phyloP scores from a whole-genome alignment of 2,797 vertebrate genomes.

The Acanthis flammea region DNA sequence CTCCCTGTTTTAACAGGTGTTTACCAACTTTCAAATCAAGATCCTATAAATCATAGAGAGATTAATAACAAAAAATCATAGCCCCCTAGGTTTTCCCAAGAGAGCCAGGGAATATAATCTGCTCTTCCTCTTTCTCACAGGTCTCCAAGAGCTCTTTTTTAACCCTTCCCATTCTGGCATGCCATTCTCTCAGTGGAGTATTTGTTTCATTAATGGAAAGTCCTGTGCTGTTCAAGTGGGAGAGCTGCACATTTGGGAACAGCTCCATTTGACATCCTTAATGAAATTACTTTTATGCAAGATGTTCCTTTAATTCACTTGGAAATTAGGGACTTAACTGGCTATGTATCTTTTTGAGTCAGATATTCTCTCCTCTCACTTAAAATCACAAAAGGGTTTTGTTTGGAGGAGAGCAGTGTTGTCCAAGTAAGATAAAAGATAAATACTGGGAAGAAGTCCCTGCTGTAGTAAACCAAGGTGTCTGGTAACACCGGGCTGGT shows the following conservation, averaged over 20 bases:
- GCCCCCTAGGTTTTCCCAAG: neutral
- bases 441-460: neutral
- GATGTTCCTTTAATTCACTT: neutral
- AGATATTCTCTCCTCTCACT: neutral
- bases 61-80: slow-evolving; percentile 20
- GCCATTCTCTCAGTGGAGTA: fast-evolving
- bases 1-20: neutral
- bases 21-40: neutral
- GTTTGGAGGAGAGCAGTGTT: neutral
- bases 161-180: slow-evolving; percentile 16
- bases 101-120: slow-evolving; percentile 32
- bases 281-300: neutral
- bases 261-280: neutral
- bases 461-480: neutral
- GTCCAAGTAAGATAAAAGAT: neutral
- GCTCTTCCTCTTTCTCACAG: slow-evolving; percentile 47
- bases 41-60: neutral
- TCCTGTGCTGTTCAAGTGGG: neutral
- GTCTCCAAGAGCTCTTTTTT: slow-evolving; percentile 9
- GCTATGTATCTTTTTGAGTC: neutral
- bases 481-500: neutral
- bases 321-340: slow-evolving; percentile 21
- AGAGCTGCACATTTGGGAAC: neutral
- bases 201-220: neutral
- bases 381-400: slow-evolving; percentile 29